Evolutionary conservation across 2,797 vertebrate genomes (phyloP).

Genomic region (Alfaro cultratus): DNA sequence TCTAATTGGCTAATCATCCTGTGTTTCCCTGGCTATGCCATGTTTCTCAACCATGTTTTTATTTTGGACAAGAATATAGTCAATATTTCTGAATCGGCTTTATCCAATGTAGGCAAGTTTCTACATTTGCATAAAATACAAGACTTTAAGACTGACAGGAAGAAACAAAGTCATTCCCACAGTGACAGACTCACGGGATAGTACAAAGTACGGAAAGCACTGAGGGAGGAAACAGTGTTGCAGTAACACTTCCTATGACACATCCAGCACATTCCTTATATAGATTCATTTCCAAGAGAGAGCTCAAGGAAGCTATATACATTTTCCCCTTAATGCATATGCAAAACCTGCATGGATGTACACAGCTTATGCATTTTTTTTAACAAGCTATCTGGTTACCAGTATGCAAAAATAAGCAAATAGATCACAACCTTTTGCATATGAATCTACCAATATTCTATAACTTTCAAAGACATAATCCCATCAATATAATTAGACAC

Average conservation of each 20-base stretch:
- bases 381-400: slow-evolving; percentile 27
- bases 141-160: background rate
- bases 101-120: background rate
- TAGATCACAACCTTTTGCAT: slow-evolving; percentile 23
- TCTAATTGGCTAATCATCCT: background rate
- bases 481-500: slow-evolving; percentile 70
- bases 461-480: slow-evolving; percentile 49
- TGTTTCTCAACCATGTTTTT: background rate
- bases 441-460: slow-evolving; percentile 47
- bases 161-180: slow-evolving; percentile 8
- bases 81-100: background rate
- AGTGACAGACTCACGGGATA: slow-evolving; percentile 4
- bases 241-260: slow-evolving; percentile 31
- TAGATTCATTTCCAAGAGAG: background rate
- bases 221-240: slow-evolving; percentile 34
- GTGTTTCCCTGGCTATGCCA: background rate
- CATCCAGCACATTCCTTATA: background rate
- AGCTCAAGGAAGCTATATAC: background rate
- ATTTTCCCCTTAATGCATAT: background rate
- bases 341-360: background rate
- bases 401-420: slow-evolving; percentile 26
- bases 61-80: background rate
- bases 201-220: slow-evolving; percentile 59
- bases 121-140: background rate
- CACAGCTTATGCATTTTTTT: slow-evolving; percentile 4